These are phyloP conservation scores for Hippocampus kuda DNA, from an alignment of 2,797 vertebrate species.

Conservation along the genomic window DNA sequence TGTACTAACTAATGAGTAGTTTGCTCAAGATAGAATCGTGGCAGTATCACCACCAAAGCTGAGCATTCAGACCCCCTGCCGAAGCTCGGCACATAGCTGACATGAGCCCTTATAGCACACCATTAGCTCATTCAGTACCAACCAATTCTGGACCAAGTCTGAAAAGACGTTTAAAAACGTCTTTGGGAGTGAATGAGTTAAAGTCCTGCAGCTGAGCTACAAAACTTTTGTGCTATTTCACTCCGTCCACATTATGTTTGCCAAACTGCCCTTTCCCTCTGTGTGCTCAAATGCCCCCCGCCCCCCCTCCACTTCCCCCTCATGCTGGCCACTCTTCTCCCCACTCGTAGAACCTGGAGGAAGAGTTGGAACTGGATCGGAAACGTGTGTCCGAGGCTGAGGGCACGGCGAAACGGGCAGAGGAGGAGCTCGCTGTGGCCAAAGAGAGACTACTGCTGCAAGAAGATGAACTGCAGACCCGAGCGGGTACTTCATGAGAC, in stretches of 20 bases:
- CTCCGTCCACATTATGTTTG: slow-evolving; percentile 25
- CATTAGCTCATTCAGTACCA: too few relatives aligned
- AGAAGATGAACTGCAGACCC: slow-evolving; percentile 72
- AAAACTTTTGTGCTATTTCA: slow-evolving; percentile 12
- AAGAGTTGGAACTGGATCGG: slow-evolving; percentile 72
- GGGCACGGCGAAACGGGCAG: slow-evolving; percentile 63
- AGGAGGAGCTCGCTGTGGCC: slow-evolving; percentile 75
- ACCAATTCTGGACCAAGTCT: too few relatives aligned
- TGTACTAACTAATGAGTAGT: slow-evolving; percentile 62
- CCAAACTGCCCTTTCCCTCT: slow-evolving; percentile 17
- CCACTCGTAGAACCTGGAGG: slow-evolving; percentile 72
- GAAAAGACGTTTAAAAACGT: too few relatives aligned
- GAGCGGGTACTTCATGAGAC: slow-evolving; percentile 67
- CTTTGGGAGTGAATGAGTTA: too few relatives aligned
- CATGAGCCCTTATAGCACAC: slow-evolving; percentile 47
- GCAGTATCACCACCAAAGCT: slow-evolving; percentile 41
- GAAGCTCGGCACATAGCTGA: slow-evolving; percentile 50
- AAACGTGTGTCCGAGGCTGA: slow-evolving; percentile 71
- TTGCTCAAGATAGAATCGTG: slow-evolving; percentile 48
- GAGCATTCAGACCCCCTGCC: slow-evolving; percentile 46
- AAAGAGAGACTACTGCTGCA: slow-evolving; percentile 75
- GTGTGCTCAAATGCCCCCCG: not conserved
- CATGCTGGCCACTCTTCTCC: slow-evolving; percentile 1
- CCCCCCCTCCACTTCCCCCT: not conserved
- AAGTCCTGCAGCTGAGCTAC: slow-evolving; percentile 23